Conservation (phyloP, 2,888 invertebrate species). For the Dolichopus griseipennis region DNA sequence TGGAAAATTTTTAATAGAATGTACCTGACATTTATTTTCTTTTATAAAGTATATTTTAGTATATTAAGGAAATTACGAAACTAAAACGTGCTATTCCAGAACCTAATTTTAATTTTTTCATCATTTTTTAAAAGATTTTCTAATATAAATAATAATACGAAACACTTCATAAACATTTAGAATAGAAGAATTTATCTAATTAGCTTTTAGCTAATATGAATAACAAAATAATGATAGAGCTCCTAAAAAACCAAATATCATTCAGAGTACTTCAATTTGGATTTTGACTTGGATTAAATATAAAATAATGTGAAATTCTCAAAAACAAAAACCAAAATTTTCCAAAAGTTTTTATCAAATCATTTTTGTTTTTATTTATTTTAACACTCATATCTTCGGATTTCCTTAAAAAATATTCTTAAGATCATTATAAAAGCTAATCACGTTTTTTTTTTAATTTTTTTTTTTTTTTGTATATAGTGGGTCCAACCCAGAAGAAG, state of each 20-base stretch:
- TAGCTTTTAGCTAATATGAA: not conserved
- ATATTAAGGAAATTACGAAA: not conserved
- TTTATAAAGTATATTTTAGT: not conserved
- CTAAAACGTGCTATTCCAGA: not conserved
- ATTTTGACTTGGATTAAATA: not conserved
- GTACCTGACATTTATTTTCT: not conserved
- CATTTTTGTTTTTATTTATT: too few relatives aligned
- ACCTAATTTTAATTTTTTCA: not conserved
- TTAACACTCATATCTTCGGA: not conserved
- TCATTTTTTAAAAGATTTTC: not conserved
- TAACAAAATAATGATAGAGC: not conserved
- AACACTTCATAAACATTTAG: not conserved
- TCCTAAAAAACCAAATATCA: not conserved
- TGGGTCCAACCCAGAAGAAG: too few relatives aligned
- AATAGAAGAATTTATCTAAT: not conserved
- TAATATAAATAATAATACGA: not conserved
- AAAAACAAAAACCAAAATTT: not conserved
- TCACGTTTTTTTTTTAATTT: not conserved
- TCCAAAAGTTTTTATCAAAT: too few relatives aligned
- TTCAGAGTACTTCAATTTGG: not conserved
- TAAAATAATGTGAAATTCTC: too few relatives aligned
- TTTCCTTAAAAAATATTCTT: not conserved
- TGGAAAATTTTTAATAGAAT: not conserved
- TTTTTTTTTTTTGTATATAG: too few relatives aligned
- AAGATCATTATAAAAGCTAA: not conserved